Evolutionary conservation across 2,113 vertebrate species (phyloP).

Genomic region (Pachycephala philippinensis): DNA sequence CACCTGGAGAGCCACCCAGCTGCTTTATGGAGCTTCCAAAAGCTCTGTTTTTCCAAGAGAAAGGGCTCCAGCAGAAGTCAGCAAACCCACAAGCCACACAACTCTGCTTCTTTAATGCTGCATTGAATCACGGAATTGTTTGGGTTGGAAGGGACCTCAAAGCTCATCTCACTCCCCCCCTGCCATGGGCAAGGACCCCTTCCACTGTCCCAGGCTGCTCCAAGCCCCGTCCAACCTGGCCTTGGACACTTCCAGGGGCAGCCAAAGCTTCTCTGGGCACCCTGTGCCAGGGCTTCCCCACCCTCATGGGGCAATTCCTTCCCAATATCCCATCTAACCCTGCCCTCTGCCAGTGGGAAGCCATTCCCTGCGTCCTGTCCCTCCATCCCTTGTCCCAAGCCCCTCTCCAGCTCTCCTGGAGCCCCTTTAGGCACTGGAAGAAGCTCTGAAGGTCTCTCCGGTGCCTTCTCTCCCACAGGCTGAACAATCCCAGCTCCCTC

Average conservation of each 20-base stretch:
- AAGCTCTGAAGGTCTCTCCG: neutral
- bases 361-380: neutral
- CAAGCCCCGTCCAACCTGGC: rapidly evolving
- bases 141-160: neutral
- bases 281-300: neutral
- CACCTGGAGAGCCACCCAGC: neutral
- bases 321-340: rapidly evolving
- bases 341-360: neutral
- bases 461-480: neutral
- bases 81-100: neutral
- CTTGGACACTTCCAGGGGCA: neutral
- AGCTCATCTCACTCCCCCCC: neutral
- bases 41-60: neutral
- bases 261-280: neutral
- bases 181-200: neutral
- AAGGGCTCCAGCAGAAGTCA: neutral
- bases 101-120: neutral
- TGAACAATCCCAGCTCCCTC: neutral
- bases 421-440: neutral
- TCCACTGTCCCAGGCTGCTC: rapidly evolving
- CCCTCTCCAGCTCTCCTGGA: neutral
- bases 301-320: rapidly evolving
- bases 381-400: rapidly evolving
- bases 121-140: neutral
- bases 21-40: neutral